Percentiles rank a stretch among this genome's conserved stretches.
These are phyloP conservation scores for Blastobasis lacticolella DNA, from an alignment of 2,888 invertebrate genomes.

Conservation along the genomic window DNA sequence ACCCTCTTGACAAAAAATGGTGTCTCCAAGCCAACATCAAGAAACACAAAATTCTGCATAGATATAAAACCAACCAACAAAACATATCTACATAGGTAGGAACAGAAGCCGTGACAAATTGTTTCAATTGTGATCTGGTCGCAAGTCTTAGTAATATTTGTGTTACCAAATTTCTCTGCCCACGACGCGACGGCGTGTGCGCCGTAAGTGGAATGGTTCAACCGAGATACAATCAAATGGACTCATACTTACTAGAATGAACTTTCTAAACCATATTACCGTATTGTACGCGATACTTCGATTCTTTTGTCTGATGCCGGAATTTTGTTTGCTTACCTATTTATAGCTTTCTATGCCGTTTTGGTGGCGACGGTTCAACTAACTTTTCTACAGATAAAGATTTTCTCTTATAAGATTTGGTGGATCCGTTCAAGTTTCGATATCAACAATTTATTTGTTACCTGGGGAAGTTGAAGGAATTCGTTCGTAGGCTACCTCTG, in stretches of 20 bases:
- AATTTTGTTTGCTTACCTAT: slow-evolving; percentile 11
- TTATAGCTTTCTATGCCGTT: too few relatives aligned
- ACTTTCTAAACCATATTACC: slow-evolving; percentile 59
- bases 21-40: background rate
- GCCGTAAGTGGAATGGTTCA: slow-evolving; percentile 50
- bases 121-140: slow-evolving; percentile 53
- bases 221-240: slow-evolving; percentile 54
- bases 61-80: background rate
- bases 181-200: slow-evolving; percentile 42
- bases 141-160: slow-evolving; percentile 41
- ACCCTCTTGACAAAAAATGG: background rate
- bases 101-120: slow-evolving; percentile 40
- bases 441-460: too few relatives aligned
- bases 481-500: too few relatives aligned
- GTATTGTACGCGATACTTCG: slow-evolving; percentile 20
- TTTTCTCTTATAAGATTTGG: too few relatives aligned
- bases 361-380: too few relatives aligned
- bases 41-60: background rate
- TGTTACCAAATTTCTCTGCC: slow-evolving; percentile 60
- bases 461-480: too few relatives aligned
- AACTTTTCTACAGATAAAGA: too few relatives aligned
- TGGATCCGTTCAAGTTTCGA: too few relatives aligned
- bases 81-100: background rate
- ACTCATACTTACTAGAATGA: slow-evolving; percentile 39
- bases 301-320: slow-evolving; percentile 12